Evolutionary conservation across 2,888 invertebrate genomes (phyloP).

Genomic region (Protonemura montana): DNA sequence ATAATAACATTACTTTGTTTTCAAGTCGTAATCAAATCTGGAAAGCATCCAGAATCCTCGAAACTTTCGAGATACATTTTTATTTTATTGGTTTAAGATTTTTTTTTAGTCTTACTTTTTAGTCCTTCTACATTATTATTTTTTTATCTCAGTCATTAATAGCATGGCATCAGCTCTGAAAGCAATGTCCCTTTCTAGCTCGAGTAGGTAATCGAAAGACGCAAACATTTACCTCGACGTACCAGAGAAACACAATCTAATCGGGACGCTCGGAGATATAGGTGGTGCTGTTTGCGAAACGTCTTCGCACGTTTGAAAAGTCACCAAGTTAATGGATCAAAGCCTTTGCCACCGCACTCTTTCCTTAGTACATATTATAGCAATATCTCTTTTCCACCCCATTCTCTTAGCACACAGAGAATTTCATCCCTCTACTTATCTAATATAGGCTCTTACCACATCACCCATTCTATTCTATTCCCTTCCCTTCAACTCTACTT

Average conservation of each 20-base stretch:
- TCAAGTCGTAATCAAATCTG: neutral
- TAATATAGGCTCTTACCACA: constrained; percentile 40
- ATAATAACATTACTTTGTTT: constrained; percentile 14
- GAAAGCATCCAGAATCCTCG: neutral
- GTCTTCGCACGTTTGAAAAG: constrained; percentile 22
- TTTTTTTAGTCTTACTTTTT: neutral
- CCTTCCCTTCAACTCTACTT: neutral
- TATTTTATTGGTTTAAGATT: constrained; percentile 1
- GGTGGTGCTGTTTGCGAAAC: neutral
- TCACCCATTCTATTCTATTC: constrained; percentile 27
- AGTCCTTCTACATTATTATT: neutral
- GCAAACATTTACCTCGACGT: neutral
- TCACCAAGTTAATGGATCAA: constrained; percentile 18
- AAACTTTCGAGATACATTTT: neutral
- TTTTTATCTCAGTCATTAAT: neutral
- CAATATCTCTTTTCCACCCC: constrained; percentile 46
- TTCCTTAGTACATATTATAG: constrained; percentile 18
- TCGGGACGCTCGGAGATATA: neutral
- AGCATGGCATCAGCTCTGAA: neutral
- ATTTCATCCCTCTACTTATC: constrained; percentile 46
- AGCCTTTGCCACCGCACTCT: neutral
- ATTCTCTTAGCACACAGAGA: constrained; percentile 42
- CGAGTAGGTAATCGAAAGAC: neutral
- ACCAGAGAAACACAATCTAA: neutral
- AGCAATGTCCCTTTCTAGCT: neutral